phyloP scores from a whole-genome alignment of 1,140 invertebrate species.

The Pectinophora gossypiella region DNA sequence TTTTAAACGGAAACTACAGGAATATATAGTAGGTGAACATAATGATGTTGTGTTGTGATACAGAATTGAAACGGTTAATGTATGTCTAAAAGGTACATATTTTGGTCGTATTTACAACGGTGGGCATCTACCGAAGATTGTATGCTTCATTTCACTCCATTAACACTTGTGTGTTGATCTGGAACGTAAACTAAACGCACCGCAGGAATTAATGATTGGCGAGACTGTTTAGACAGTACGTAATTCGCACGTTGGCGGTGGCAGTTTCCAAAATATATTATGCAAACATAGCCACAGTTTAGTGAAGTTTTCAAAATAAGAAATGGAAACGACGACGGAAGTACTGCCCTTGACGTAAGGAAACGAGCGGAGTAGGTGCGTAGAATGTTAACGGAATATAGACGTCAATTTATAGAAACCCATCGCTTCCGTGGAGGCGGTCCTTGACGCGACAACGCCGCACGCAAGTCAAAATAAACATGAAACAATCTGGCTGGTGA shows the following conservation, averaged over 20 bases:
- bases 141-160: slow-evolving; percentile 45
- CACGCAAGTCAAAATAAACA: slow-evolving; percentile 30
- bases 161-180: slow-evolving; percentile 44
- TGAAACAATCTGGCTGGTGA: slow-evolving; percentile 18
- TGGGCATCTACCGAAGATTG: neutral
- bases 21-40: too few relatives aligned
- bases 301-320: slow-evolving; percentile 54
- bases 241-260: slow-evolving; percentile 41
- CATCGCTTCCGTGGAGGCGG: slow-evolving; percentile 24
- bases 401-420: slow-evolving; percentile 21
- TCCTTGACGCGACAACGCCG: slow-evolving; percentile 18
- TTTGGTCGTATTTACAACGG: neutral
- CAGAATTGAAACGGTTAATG: neutral
- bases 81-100: slow-evolving; percentile 5
- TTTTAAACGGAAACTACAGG: too few relatives aligned
- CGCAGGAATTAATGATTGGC: slow-evolving; percentile 41
- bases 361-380: neutral
- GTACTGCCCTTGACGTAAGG: slow-evolving; percentile 42
- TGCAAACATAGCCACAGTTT: slow-evolving; percentile 31
- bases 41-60: too few relatives aligned
- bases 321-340: slow-evolving; percentile 52
- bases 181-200: slow-evolving; percentile 41
- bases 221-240: slow-evolving; percentile 33
- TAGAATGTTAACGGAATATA: neutral
- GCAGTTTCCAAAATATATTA: slow-evolving; percentile 50